Evolutionary conservation across 2,888 invertebrate species (phyloP), one percentile per base, ranked within the genome.

Genomic region (Leptopilina syphax): DNA sequence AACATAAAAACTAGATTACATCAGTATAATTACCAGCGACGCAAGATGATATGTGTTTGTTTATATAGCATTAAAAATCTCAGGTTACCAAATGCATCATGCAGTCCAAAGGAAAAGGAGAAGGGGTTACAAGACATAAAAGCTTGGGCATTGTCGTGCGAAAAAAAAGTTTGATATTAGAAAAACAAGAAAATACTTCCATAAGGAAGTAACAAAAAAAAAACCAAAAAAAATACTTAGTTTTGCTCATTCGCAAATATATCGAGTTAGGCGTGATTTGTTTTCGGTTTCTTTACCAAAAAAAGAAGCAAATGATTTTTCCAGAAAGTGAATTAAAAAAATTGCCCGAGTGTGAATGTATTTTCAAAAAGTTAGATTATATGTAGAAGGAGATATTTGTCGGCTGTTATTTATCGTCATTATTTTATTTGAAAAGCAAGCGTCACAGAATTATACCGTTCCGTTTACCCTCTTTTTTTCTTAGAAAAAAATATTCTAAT

Each of bases 71-170:
- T 67, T 89, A 80, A 81, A 84, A 80, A 78, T 78, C 78, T 83
- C 79, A 91, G 85, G 88, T 87, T 88, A 90, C 86, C 89, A 86
- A 83, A 84, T 90, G 78, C 70, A 73, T 76, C 79, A 79, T 79
- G 79, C 79, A 79, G 57, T 70, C 60, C 70, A 78, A 34, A 73
- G 67, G 50, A 47, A 57, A 44, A 60, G 76, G 41, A 60, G 34
- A 73, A 41, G 73, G 57, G 10, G 12, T 44, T 4, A 34, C 47
- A 57, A 34, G 54, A 65, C 27, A 27, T 63, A 76, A 13, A 50
- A 76, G 66, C 65, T 78, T n/a, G 47, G 65, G 77, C 44, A 34
- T 44, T 65, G 34, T 18, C 77, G 77, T 77, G 77, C 77, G 50
- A 44, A 44, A 8, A 44, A 44, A 44, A 44, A 44, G 2, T 34